A percentile compares a stretch with the other conserved stretches of the same genome.
These are phyloP conservation scores for Spilarctia lutea DNA, from an alignment of 2,888 invertebrate genomes.

Conservation along the genomic window DNA sequence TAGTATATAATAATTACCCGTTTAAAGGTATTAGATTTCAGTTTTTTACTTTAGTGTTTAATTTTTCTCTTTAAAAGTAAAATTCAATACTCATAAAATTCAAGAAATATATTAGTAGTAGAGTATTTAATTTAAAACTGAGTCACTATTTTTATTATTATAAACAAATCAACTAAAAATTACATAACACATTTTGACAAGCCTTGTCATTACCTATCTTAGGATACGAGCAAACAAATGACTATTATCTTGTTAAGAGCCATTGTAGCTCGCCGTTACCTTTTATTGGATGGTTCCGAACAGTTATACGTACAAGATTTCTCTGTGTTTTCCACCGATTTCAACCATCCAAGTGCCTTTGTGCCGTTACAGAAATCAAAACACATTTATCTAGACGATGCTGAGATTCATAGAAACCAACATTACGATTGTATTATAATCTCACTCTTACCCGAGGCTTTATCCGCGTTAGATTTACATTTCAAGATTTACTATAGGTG, in stretches of 20 bases:
- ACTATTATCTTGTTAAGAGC: slow-evolving; percentile 31
- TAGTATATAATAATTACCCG: no score
- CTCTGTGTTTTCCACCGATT: slow-evolving; percentile 19
- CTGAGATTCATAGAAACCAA: neutral
- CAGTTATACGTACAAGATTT: slow-evolving; percentile 1
- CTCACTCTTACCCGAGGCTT: neutral
- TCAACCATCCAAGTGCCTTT: neutral
- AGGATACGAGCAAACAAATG: slow-evolving; percentile 32
- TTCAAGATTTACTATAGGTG: neutral
- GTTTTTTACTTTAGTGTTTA: neutral
- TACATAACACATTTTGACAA: slow-evolving; percentile 15
- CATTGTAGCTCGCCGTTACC: slow-evolving; percentile 30
- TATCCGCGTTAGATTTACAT: neutral
- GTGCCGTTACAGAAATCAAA: neutral
- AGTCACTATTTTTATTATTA: no score
- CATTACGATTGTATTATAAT: neutral
- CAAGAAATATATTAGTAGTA: no score
- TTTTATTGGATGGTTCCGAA: slow-evolving; percentile 28
- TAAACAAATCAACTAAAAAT: neutral
- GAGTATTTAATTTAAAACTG: neutral
- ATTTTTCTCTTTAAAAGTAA: neutral
- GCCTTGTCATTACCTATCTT: slow-evolving; percentile 35
- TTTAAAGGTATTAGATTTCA: no score
- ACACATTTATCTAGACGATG: neutral
- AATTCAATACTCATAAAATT: no score